These are phyloP conservation scores for Apodemia duryi DNA, from an alignment of 2,888 invertebrate genomes.

Conservation along the genomic window DNA sequence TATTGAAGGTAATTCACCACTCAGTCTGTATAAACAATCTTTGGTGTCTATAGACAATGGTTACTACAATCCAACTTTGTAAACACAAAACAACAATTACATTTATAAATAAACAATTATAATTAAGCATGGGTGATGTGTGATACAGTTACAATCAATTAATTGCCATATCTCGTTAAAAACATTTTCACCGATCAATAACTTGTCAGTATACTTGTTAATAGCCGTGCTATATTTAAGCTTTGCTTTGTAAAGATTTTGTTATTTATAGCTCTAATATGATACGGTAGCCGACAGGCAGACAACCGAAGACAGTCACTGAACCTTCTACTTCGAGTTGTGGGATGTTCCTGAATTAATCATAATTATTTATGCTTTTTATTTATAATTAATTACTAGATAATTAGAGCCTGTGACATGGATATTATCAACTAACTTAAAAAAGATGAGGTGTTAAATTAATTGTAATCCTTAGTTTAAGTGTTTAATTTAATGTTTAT, in stretches of 20 bases:
- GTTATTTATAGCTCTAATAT: background rate
- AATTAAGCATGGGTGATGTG: conserved; percentile 23
- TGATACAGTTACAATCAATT: conserved; percentile 58
- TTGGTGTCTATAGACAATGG: no score
- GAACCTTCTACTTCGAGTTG: background rate
- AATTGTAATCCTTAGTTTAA: no score
- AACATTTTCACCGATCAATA: conserved; percentile 52
- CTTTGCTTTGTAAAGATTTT: background rate
- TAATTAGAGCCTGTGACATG: no score
- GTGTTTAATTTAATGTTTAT: no score
- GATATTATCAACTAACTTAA: no score
- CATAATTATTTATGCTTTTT: background rate
- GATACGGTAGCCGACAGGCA: background rate
- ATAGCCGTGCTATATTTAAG: conserved; percentile 31
- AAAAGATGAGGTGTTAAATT: no score
- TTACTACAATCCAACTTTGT: no score
- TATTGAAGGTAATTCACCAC: no score
- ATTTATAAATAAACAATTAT: conserved; percentile 12
- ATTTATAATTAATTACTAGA: no score
- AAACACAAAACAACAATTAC: background rate
- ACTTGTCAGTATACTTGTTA: conserved; percentile 56
- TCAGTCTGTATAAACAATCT: no score
- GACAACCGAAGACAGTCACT: conserved; percentile 6
- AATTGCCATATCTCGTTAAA: conserved; percentile 57
- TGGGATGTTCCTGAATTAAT: conserved; percentile 3